Percentiles rank a stretch among this genome's conserved stretches.
These are phyloP conservation scores for Euleptes europaea DNA, from an alignment of 2,113 vertebrate species.

Conservation along the genomic window DNA sequence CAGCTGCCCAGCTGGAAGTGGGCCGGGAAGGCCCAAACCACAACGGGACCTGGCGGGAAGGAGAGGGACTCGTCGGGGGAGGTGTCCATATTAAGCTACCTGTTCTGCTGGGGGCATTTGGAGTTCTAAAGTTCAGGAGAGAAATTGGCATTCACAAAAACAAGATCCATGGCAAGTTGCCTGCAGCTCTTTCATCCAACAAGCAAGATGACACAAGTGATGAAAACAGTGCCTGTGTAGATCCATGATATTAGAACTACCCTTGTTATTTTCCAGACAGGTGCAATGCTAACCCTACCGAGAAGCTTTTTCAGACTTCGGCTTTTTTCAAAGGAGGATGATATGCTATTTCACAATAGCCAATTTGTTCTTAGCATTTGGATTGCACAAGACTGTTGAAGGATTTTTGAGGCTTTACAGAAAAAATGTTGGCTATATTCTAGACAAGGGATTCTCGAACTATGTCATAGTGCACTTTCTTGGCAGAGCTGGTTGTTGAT, in stretches of 20 bases:
- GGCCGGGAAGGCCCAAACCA: no score
- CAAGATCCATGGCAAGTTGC: background rate
- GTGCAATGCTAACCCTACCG: conserved; percentile 21
- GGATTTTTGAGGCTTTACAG: conserved; percentile 38
- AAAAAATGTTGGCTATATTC: conserved; percentile 28
- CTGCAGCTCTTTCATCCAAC: conserved; percentile 43
- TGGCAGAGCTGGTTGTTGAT: background rate
- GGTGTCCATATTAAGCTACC: conserved; percentile 19
- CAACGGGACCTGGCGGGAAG: no score
- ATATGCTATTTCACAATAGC: conserved; percentile 36
- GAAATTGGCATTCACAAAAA: conserved; percentile 43
- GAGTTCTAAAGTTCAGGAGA: conserved; percentile 48
- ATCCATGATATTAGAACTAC: conserved; percentile 41
- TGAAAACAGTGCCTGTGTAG: conserved; percentile 33
- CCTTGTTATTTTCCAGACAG: conserved; percentile 39
- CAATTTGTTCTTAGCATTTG: conserved; percentile 44
- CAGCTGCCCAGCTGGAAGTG: no score
- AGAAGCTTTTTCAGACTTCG: conserved; percentile 28
- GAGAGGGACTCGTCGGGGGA: no score
- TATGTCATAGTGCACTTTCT: background rate
- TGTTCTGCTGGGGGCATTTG: conserved; percentile 23
- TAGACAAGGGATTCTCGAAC: background rate
- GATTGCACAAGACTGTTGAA: conserved; percentile 29
- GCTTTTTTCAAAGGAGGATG: background rate
- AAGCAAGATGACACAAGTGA: conserved; percentile 35